Evolutionary conservation across 2,888 invertebrate species (phyloP).

Genomic region (Dryobota labecula): DNA sequence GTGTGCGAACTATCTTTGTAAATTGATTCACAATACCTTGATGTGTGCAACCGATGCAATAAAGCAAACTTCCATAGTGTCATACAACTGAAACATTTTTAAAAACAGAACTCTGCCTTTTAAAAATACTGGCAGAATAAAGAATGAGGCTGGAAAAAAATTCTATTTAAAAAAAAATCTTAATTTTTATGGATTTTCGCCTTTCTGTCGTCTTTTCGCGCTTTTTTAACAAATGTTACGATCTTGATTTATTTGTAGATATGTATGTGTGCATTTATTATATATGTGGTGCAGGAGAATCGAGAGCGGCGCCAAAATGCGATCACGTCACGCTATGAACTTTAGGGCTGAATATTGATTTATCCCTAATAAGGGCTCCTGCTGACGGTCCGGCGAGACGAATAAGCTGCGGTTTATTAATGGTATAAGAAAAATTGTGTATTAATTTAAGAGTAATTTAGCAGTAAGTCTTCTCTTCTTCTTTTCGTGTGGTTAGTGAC

Average conservation of each 20-base stretch:
- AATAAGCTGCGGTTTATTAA: slow-evolving; percentile 1
- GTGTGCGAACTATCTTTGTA: background rate
- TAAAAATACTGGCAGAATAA: background rate
- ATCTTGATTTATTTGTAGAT: slow-evolving; percentile 10
- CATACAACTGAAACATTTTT: background rate
- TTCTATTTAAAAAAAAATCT: background rate
- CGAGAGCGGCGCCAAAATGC: slow-evolving; percentile 68
- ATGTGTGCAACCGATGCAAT: background rate
- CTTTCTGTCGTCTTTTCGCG: background rate
- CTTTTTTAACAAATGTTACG: background rate
- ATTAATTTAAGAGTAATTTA: no score
- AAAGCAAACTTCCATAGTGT: background rate
- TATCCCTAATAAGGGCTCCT: slow-evolving; percentile 58
- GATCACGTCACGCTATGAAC: slow-evolving; percentile 61
- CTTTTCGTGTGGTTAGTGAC: no score
- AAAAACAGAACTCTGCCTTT: background rate
- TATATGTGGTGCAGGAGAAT: slow-evolving; percentile 57
- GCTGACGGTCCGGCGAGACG: slow-evolving; percentile 22
- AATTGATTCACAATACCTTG: background rate
- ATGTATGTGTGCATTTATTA: slow-evolving; percentile 18
- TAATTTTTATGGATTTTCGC: background rate
- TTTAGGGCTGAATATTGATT: slow-evolving; percentile 83
- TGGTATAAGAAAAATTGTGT: no score
- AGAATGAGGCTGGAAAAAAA: background rate
- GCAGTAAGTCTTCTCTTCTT: no score